A percentile compares a stretch with the other conserved stretches of the same genome.
phyloP scores from a whole-genome alignment of 2,113 vertebrate genomes.

The Aramus guarauna region DNA sequence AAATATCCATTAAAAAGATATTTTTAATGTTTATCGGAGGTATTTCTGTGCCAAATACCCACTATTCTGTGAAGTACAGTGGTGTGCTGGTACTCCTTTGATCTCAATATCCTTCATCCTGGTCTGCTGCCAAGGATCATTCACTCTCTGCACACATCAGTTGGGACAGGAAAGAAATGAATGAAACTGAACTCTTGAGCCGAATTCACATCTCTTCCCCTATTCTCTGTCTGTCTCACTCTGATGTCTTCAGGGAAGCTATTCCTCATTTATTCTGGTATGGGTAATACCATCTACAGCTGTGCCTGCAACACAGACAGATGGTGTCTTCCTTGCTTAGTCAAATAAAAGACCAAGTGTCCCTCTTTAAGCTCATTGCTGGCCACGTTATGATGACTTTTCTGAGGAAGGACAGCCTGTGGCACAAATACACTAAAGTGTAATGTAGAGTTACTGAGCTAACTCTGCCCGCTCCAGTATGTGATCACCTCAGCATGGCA shows the following conservation, averaged over 20 bases:
- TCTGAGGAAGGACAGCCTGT: neutral
- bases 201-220: constrained; percentile 13
- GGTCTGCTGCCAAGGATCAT: constrained; percentile 63
- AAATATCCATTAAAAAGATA: constrained; percentile 64
- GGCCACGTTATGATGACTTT: neutral
- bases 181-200: constrained; percentile 5
- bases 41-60: constrained; percentile 55
- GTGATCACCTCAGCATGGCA: constrained; percentile 22
- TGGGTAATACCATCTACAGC: neutral
- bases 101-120: constrained; percentile 49
- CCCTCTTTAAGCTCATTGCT: neutral
- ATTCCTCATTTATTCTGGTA: neutral
- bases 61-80: constrained; percentile 35
- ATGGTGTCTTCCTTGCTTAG: neutral
- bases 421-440: neutral
- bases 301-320: neutral
- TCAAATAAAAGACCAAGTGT: neutral
- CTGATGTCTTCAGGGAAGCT: neutral
- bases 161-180: neutral
- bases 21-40: constrained; percentile 60
- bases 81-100: constrained; percentile 55
- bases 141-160: constrained; percentile 25
- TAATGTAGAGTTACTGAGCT: neutral
- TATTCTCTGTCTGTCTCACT: neutral
- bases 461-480: neutral